Percentiles rank a stretch among this genome's conserved stretches.
Evolutionary conservation across 2,888 invertebrate species (phyloP).

Genomic region (Malthinus seriepunctatus): DNA sequence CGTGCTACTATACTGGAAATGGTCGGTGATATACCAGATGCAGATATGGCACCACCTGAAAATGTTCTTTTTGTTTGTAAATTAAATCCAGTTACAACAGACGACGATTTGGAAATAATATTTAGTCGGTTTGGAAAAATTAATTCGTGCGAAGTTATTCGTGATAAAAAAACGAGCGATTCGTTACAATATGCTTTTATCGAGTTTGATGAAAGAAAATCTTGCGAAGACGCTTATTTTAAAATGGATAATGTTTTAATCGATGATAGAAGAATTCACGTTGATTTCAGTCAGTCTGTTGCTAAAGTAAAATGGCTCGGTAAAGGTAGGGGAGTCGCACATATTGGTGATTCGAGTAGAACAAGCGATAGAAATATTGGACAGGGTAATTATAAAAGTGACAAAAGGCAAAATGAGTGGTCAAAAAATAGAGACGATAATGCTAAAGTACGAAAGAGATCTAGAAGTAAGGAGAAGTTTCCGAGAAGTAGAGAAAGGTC

Average conservation of each 20-base stretch:
- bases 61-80: conserved; percentile 99
- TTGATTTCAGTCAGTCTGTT: conserved; percentile 99
- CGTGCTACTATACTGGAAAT: conserved; percentile 97
- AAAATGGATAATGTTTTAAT: conserved; percentile 99
- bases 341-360: conserved; percentile 49
- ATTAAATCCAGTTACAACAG: conserved; percentile 96
- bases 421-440: background rate
- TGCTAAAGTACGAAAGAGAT: background rate
- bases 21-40: conserved; percentile 96
- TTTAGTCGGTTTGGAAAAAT: conserved; percentile 96
- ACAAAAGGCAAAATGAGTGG: background rate
- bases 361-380: background rate
- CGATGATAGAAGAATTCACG: conserved; percentile 97
- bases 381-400: background rate
- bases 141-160: conserved; percentile 92
- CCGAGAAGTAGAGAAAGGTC: background rate
- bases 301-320: conserved; percentile 91
- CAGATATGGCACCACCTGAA: conserved; percentile 97
- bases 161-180: conserved; percentile 89
- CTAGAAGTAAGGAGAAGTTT: background rate
- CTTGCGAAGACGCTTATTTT: conserved; percentile 97
- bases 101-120: conserved; percentile 96
- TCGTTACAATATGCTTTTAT: conserved; percentile 99
- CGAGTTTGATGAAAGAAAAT: conserved; percentile 89
- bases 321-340: conserved; percentile 79